These are phyloP conservation scores for Sycophila sp. DNA, from an alignment of 1,140 invertebrate species.

Conservation along the genomic window DNA sequence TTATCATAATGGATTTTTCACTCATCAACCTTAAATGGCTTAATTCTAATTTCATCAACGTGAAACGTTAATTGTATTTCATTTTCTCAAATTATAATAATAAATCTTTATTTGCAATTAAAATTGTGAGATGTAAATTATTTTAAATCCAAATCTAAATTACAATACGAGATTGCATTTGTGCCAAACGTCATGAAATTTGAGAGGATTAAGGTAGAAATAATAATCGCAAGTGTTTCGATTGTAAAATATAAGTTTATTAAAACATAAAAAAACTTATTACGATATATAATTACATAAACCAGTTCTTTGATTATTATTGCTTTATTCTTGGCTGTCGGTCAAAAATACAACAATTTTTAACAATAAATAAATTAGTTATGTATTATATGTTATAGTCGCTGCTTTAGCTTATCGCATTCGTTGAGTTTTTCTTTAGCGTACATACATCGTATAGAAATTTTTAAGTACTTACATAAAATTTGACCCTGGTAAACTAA, in stretches of 20 bases:
- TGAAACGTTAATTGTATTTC: too few relatives aligned
- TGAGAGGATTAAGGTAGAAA: too few relatives aligned
- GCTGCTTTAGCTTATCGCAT: slow-evolving; percentile 18
- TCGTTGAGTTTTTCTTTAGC: slow-evolving; percentile 16
- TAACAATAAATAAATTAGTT: slow-evolving; percentile 33
- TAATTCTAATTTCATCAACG: too few relatives aligned
- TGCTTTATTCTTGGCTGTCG: slow-evolving; percentile 34
- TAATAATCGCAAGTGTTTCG: too few relatives aligned
- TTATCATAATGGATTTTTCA: too few relatives aligned
- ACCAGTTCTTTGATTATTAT: slow-evolving; percentile 13
- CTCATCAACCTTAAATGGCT: too few relatives aligned
- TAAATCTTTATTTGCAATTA: too few relatives aligned
- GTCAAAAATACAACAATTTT: slow-evolving; percentile 35
- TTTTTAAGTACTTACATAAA: slow-evolving; percentile 32
- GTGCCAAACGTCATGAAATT: too few relatives aligned
- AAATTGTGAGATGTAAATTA: too few relatives aligned
- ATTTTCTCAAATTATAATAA: too few relatives aligned
- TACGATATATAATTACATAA: slow-evolving; percentile 9
- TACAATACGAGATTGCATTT: too few relatives aligned
- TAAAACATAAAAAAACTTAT: slow-evolving; percentile 10
- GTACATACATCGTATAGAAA: not conserved
- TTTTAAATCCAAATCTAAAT: too few relatives aligned
- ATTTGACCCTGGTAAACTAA: not conserved
- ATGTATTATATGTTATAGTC: slow-evolving; percentile 8
- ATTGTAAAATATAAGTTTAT: slow-evolving; percentile 26